Base-by-base conservation (phyloP, 92 coral and sea anemone species). In the Meandrina meandrites region DNA sequence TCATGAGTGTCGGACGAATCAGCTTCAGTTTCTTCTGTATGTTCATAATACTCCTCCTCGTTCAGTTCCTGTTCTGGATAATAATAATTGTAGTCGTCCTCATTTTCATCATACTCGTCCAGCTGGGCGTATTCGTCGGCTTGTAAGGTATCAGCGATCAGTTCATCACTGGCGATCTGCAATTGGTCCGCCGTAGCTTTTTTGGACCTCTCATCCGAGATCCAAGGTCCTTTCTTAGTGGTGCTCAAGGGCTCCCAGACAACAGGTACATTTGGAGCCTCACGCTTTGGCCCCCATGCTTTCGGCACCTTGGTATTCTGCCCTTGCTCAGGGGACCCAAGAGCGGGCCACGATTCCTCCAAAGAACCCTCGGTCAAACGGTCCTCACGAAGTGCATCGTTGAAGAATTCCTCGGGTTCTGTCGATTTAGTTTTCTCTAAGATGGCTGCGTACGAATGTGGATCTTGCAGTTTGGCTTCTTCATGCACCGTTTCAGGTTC, bases 331-430 rank as follows among this genome's bases (percentile, higher is more conserved):
- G 90, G 70, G 17, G 12, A 35, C 31, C 83, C 72, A 58, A 90
- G 89, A 27, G 87, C 76, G 1, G 92, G 92, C 90, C 90, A 90
- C 8, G 77, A 78, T 36, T 86, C 90, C 34, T 90, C 92, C 8
- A 72, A 90, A 17, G 17, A 80, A 0, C 37, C 48, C 79, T 71
- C 86, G 12, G 74, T 42, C 75, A 40, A 67, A 56, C 73, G 19
- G 16, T 4, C 50, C 31, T 60, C 4, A 57, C 1, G 45, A 48
- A 75, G 15, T 19, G 9, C 75, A 10, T 76, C 75, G 66, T 85
- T 85, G 64, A 75, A 6, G 22, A 85, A 85, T 30, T 75, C 62
- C 62, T 76, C 34, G 30, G 47, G 45, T 31, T 57, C 75, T 28
- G 74, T 4, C 13, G 56, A 27, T 1, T 45, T 84, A 1, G 10